Base-by-base conservation (phyloP, 2,888 invertebrate species). In the Cephus runcator region DNA sequence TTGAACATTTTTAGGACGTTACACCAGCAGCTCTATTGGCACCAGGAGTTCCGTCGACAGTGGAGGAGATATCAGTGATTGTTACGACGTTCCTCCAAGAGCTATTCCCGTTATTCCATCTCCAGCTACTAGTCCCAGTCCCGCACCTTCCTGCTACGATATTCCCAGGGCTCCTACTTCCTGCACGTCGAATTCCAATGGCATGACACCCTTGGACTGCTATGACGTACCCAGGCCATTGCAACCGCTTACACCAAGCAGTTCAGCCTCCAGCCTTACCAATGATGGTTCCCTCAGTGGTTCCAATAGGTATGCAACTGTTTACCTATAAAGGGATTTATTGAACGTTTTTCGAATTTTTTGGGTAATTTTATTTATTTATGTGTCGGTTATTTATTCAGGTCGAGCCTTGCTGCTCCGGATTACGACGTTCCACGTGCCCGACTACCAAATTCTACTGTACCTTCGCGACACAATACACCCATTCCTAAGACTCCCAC, bases 371-470 rank as follows among this genome's bases (percentile, higher is more conserved):
- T 56, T 56, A 56, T 56, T 56, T 56, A 56, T 56, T 23, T 56
- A 56, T 23, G 9, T 56, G 0, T 23, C 9, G 56, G 2, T 3
- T 23, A 23, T 56, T 31, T 71, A 12, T 71, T 71, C 71, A 90
- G 90, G 81, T 93, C 93, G 36, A 93, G 93, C 79, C 85, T 93
- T 82, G 92, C 92, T 31, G 94, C 94, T 91, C 94, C 95, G 15
- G 95, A 95, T 86, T 96, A 96, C 90, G 96, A 96, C 88, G 93
- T 95, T 81, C 95, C 96, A 11, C 92, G 93, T 83, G 92, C 94
- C 31, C 89, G 92, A 87, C 89, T 89, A 83, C 87, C 88, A 79
- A 84, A 87, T 12, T 87, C 86, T 34, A 81, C 88, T 73, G 80
- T 87, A 77, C 82, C 89, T 78, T 88, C 89, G 68, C 87, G 89